Percentiles rank a stretch among this genome's conserved stretches.
phyloP scores from a whole-genome alignment of 2,797 vertebrate species.

The Gephyroberyx darwinii region DNA sequence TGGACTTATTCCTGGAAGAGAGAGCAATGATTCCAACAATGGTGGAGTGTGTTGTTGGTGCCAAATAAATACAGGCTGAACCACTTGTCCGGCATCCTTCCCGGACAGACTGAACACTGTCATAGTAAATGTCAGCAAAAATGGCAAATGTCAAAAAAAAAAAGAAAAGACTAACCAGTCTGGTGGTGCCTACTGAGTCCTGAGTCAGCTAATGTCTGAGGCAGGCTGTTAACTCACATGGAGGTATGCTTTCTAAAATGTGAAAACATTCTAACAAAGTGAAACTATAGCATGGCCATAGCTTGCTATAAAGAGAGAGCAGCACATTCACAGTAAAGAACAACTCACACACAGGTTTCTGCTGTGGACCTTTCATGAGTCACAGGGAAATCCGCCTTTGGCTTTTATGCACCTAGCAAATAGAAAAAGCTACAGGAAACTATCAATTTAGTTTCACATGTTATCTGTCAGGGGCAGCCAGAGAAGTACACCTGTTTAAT shows the following conservation, averaged over 20 bases:
- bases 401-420: conserved; percentile 37
- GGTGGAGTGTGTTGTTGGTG: too few species aligned
- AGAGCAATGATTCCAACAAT: too few species aligned
- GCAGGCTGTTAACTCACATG: not conserved
- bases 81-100: too few species aligned
- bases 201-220: not conserved
- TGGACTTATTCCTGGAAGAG: too few species aligned
- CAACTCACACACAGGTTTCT: conserved; percentile 30
- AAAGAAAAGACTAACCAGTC: too few species aligned
- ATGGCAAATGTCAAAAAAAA: too few species aligned
- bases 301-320: not conserved
- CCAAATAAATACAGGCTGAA: not conserved
- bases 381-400: conserved; percentile 52
- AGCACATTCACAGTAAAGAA: not conserved
- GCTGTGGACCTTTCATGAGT: conserved; percentile 28
- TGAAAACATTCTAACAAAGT: not conserved
- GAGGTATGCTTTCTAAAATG: not conserved
- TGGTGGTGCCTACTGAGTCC: too few species aligned
- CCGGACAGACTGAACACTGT: too few species aligned
- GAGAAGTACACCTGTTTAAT: not conserved
- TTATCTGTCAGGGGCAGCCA: not conserved
- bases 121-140: too few species aligned
- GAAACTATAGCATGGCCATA: not conserved
- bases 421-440: conserved; percentile 44
- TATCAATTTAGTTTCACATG: not conserved